Percentiles rank a stretch among this genome's conserved stretches.
phyloP scores from a whole-genome alignment of 2,113 vertebrate genomes.

The Hippocampus guttulatus region DNA sequence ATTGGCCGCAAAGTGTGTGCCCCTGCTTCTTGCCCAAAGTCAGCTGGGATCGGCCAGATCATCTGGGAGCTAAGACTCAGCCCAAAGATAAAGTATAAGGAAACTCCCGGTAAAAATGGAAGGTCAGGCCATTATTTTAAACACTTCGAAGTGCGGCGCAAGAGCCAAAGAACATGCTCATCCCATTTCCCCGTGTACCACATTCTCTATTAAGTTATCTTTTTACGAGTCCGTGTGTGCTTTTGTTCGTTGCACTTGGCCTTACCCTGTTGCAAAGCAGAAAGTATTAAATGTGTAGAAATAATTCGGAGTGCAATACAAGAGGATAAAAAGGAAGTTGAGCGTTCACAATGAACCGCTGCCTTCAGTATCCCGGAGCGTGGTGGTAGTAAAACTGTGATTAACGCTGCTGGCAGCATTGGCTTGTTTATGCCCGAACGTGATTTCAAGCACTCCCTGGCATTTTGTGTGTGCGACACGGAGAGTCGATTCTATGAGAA shows the following conservation, averaged over 20 bases:
- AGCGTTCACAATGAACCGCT: conserved; percentile 19
- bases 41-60: too few relatives aligned
- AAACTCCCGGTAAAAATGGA: too few relatives aligned
- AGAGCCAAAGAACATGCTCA: not conserved
- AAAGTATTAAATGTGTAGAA: conserved; percentile 65
- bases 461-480: not conserved
- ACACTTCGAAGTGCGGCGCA: too few relatives aligned
- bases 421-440: conserved; percentile 33
- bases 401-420: conserved; percentile 41
- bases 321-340: conserved; percentile 19
- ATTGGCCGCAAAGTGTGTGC: too few relatives aligned
- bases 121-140: too few relatives aligned
- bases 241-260: conserved; percentile 52
- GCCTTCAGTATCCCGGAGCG: conserved; percentile 18
- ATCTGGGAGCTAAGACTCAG: too few relatives aligned
- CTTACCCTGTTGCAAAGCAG: conserved; percentile 37
- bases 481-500: not conserved
- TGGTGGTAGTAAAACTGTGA: conserved; percentile 49
- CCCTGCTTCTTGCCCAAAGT: too few relatives aligned
- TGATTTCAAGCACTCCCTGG: not conserved
- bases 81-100: too few relatives aligned
- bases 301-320: conserved; percentile 43
- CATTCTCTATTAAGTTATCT: not conserved
- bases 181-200: not conserved
- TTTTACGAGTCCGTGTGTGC: conserved; percentile 56